phyloP scores from a whole-genome alignment of 2,113 vertebrate genomes.

The Leucoraja erinaceus region DNA sequence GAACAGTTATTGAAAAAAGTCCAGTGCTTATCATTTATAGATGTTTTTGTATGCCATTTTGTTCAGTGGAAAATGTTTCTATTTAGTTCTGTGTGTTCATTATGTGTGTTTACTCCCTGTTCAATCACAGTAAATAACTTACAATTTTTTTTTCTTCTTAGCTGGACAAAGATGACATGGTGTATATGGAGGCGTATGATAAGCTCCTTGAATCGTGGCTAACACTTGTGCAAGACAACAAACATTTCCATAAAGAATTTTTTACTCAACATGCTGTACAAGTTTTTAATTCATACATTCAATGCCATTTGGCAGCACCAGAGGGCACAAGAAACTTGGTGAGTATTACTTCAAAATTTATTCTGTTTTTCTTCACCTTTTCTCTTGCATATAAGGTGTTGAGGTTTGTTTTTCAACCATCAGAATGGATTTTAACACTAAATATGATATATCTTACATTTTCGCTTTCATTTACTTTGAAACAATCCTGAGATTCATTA shows the following conservation, averaged over 20 bases:
- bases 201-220: constrained; percentile 95
- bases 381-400: constrained; percentile 18
- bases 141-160: constrained; percentile 46
- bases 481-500: neutral
- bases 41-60: neutral
- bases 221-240: constrained; percentile 88
- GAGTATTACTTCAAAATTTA: constrained; percentile 48
- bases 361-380: constrained; percentile 24
- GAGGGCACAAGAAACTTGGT: constrained; percentile 98
- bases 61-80: neutral
- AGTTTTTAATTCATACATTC: constrained; percentile 97
- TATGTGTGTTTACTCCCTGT: neutral
- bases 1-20: neutral
- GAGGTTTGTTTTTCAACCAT: neutral
- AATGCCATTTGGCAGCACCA: constrained; percentile 93
- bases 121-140: neutral
- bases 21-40: neutral
- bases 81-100: neutral
- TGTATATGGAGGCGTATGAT: constrained; percentile 98
- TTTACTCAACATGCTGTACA: constrained; percentile 93
- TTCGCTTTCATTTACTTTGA: neutral
- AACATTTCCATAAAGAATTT: constrained; percentile 93
- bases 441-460: neutral
- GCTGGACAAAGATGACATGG: constrained; percentile 98
- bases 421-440: neutral